These are phyloP conservation scores for Tyrophagus putrescentiae DNA, from an alignment of 1,140 invertebrate species.

Conservation along the genomic window DNA sequence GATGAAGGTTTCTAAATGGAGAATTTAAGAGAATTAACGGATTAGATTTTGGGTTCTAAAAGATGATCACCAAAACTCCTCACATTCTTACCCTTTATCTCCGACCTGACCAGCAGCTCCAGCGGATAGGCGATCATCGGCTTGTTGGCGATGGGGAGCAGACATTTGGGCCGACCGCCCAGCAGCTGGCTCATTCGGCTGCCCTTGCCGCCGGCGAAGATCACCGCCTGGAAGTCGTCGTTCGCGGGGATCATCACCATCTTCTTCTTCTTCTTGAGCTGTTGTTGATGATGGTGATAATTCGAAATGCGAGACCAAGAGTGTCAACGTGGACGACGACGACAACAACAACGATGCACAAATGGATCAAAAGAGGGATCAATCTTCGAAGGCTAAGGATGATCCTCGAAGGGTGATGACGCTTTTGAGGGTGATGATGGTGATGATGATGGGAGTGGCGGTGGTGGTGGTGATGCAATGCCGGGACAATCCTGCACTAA, in stretches of 20 bases:
- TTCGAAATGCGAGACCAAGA: too few species aligned
- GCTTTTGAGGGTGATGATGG: too few species aligned
- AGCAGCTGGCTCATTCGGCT: slow-evolving; percentile 71
- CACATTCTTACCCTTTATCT: slow-evolving; percentile 56
- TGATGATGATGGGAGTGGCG: too few species aligned
- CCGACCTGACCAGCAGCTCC: slow-evolving; percentile 57
- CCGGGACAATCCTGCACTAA: too few species aligned
- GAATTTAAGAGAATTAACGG: slow-evolving; percentile 29
- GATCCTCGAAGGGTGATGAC: too few species aligned
- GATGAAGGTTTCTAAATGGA: slow-evolving; percentile 52
- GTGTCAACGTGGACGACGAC: too few species aligned
- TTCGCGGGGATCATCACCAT: slow-evolving; percentile 23
- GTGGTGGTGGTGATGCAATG: too few species aligned
- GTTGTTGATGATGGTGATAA: too few species aligned
- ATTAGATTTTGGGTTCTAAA: too few species aligned
- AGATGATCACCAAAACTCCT: slow-evolving; percentile 15
- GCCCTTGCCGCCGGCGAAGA: slow-evolving; percentile 71
- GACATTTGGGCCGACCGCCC: slow-evolving; percentile 61
- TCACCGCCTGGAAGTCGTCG: slow-evolving; percentile 66
- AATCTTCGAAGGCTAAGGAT: too few species aligned
- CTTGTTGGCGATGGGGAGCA: slow-evolving; percentile 71
- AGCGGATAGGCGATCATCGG: slow-evolving; percentile 49
- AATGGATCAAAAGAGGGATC: too few species aligned
- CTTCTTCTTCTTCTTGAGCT: not conserved
- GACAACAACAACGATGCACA: too few species aligned